Base-by-base conservation (phyloP, 2,797 vertebrate genomes). In the Micropoecilia bifurca region DNA sequence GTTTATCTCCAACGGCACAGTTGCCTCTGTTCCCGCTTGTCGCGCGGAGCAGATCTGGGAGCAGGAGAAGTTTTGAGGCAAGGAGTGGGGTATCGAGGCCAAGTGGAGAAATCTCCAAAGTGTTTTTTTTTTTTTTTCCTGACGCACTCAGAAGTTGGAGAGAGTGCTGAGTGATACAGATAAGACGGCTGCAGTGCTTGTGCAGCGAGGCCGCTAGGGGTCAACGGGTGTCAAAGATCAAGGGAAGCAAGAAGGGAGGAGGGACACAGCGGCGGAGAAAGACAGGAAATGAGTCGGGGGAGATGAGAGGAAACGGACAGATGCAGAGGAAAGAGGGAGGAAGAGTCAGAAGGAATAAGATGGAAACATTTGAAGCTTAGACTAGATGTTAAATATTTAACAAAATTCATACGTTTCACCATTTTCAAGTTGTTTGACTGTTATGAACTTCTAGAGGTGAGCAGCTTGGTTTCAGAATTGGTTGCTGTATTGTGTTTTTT, bases 1-100 rank as follows among this genome's bases (percentile, higher is more conserved):
- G 71, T 89, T 93, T 93, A 93, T 93, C 92, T 93, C 36, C 88
- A 85, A 57, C 22, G 0, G 75, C 89, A 85, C 89, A 91, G 86
- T 83, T 39, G 18, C 73, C 76, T 81, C 83, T 55, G 72, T 0
- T 30, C n/a, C 80, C 72, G 30, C 71, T 79, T 69, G 50, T 74
- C 16, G 2, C 55, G 46, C 75, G 0, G 7, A 0, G 43, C 83
- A 80, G 87, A 87, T 91, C 88, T 76, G 76, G 82, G 73, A 81
- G 81, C 63, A 4, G 59, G 33, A 73, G 30, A 73, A 80, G 77
- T 66, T 78, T 77, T 63, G 73, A 83, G 68, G 57, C 4, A 30
- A n/a, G 41, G 22, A n/a, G 13, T 6, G 36, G 43, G 59, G 47
- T 88, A 90, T 81, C 8, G 80, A 91, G 85, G 87, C 85, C 79